Evolutionary conservation across 2,113 vertebrate genomes (phyloP).

Genomic region (Lathamus discolor): DNA sequence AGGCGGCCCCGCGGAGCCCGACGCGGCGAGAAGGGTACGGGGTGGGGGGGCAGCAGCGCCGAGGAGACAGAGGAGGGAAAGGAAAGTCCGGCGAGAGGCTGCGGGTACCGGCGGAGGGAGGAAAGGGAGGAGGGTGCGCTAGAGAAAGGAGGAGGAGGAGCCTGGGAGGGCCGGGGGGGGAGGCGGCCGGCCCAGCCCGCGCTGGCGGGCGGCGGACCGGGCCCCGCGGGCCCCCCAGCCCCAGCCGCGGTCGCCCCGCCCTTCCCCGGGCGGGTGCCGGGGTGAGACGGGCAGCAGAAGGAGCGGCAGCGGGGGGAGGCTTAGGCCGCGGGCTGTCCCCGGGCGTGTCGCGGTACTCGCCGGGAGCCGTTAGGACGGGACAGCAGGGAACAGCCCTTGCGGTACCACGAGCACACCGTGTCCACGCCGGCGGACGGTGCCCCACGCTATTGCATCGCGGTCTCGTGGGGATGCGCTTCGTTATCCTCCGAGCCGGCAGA

Average conservation of each 20-base stretch:
- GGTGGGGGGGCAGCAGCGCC: too few species aligned
- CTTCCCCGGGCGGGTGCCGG: background rate
- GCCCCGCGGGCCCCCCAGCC: background rate
- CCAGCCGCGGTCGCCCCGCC: background rate
- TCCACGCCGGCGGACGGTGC: too few species aligned
- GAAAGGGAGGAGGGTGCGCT: too few species aligned
- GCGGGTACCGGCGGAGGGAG: too few species aligned
- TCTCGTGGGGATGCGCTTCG: background rate
- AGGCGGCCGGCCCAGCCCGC: background rate
- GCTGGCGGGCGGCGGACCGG: background rate
- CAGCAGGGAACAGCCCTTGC: fast-evolving
- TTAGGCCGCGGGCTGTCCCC: background rate
- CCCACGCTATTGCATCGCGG: fast-evolving
- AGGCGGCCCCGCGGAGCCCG: background rate
- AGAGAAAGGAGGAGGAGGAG: too few species aligned
- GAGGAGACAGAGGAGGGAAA: too few species aligned
- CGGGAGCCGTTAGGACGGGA: background rate
- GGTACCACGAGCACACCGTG: fast-evolving
- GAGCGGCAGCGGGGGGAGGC: background rate
- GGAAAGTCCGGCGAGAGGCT: too few species aligned
- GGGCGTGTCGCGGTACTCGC: background rate
- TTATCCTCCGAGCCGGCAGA: background rate
- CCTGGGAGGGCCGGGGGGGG: background rate
- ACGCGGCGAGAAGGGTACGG: background rate
- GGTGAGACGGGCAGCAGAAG: background rate